phyloP scores from a whole-genome alignment of 1,140 invertebrate species.

The Leptinotarsa texana region DNA sequence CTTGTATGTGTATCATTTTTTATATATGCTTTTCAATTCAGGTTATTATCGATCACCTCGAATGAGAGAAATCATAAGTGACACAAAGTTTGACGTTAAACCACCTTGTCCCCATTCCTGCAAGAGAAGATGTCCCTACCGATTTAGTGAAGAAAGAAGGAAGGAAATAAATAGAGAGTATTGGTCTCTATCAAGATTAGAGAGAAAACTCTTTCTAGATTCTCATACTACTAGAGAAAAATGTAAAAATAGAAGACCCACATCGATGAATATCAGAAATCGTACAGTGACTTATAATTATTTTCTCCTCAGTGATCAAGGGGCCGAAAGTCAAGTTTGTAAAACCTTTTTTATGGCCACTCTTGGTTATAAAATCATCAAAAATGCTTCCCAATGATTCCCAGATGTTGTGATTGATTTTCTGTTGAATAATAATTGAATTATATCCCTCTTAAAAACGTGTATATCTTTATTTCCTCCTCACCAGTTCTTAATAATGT shows the following conservation, averaged over 20 bases:
- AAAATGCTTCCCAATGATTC: no score
- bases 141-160: background rate
- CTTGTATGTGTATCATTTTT: no score
- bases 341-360: background rate
- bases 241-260: background rate
- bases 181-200: background rate
- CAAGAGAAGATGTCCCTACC: background rate
- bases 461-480: no score
- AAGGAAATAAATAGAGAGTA: background rate
- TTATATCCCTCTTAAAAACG: no score
- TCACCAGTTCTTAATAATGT: no score
- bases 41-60: no score
- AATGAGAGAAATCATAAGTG: no score
- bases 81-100: background rate
- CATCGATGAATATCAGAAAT: background rate
- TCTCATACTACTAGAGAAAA: background rate
- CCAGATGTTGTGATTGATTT: no score
- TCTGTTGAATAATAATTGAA: no score
- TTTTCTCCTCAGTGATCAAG: slow-evolving; percentile 2
- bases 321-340: background rate
- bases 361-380: slow-evolving; percentile 4
- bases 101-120: background rate
- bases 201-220: background rate
- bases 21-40: no score
- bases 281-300: background rate